A percentile compares a stretch with the other conserved stretches of the same genome.
These are phyloP conservation scores for Disparrhopalites patrizii DNA, from an alignment of 2,888 invertebrate genomes.

Conservation along the genomic window DNA sequence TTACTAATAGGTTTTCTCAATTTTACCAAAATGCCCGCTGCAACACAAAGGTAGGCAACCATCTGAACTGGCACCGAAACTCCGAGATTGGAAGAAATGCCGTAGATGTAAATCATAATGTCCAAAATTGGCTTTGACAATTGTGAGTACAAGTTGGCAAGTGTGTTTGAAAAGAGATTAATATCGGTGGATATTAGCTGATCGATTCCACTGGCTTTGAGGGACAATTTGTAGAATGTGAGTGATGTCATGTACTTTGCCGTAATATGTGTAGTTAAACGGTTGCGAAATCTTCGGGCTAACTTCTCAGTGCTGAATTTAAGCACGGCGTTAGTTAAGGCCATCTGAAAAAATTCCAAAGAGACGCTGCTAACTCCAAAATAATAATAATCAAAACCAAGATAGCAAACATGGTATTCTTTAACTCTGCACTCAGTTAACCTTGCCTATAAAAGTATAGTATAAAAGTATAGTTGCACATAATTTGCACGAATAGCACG, in stretches of 20 bases:
- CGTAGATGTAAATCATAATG: conserved; percentile 88
- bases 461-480: neutral
- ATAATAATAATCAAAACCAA: no score
- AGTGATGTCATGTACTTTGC: conserved; percentile 89
- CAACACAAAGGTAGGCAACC: conserved; percentile 79
- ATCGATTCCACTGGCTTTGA: conserved; percentile 82
- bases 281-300: conserved; percentile 83
- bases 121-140: conserved; percentile 93
- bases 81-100: conserved; percentile 80
- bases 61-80: conserved; percentile 81
- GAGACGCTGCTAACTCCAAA: no score
- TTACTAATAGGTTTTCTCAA: conserved; percentile 80
- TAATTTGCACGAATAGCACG: neutral
- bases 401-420: neutral
- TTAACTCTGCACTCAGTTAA: neutral
- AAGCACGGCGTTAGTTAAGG: conserved; percentile 85
- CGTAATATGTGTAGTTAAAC: conserved; percentile 80
- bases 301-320: conserved; percentile 94
- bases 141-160: conserved; percentile 93
- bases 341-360: conserved; percentile 63
- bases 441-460: neutral
- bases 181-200: conserved; percentile 93
- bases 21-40: conserved; percentile 81
- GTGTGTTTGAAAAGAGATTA: conserved; percentile 93
- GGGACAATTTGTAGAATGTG: conserved; percentile 95